These are phyloP conservation scores for Corythoichthys intestinalis DNA, from an alignment of 2,113 vertebrate genomes.

Conservation along the genomic window DNA sequence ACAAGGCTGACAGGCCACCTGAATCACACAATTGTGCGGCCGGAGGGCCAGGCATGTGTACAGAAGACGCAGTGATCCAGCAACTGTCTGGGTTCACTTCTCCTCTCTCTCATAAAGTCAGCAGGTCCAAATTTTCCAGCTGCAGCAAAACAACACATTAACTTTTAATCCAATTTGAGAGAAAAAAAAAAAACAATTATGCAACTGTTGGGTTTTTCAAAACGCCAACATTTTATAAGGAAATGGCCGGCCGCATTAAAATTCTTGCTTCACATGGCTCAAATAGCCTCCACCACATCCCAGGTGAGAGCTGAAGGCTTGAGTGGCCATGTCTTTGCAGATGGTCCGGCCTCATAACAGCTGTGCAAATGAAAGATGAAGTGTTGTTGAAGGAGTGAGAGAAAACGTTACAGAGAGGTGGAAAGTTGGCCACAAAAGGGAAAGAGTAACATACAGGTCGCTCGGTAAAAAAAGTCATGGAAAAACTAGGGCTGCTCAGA, in stretches of 20 bases:
- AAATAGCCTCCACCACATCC: conserved; percentile 34
- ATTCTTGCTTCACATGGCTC: conserved; percentile 38
- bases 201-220: conserved; percentile 18
- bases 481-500: conserved; percentile 45
- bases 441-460: conserved; percentile 60
- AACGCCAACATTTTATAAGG: conserved; percentile 24
- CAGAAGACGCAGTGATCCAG: conserved; percentile 66
- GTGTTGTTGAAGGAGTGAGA: conserved; percentile 58
- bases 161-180: conserved; percentile 23
- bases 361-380: conserved; percentile 70
- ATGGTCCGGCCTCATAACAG: conserved; percentile 62
- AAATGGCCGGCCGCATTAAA: conserved; percentile 24
- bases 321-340: conserved; percentile 52
- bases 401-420: conserved; percentile 31
- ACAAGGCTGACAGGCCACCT: conserved; percentile 59
- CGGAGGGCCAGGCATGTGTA: conserved; percentile 57
- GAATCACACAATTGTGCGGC: conserved; percentile 68
- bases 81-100: conserved; percentile 68
- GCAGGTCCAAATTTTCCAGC: conserved; percentile 41
- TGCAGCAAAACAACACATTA: conserved; percentile 38
- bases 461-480: conserved; percentile 60
- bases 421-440: conserved; percentile 67
- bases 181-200: conserved; percentile 12
- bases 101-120: conserved; percentile 63
- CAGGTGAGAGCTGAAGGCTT: conserved; percentile 27